Conservation (phyloP, 1,140 invertebrate species). For the Macrostomum lignano region DNA sequence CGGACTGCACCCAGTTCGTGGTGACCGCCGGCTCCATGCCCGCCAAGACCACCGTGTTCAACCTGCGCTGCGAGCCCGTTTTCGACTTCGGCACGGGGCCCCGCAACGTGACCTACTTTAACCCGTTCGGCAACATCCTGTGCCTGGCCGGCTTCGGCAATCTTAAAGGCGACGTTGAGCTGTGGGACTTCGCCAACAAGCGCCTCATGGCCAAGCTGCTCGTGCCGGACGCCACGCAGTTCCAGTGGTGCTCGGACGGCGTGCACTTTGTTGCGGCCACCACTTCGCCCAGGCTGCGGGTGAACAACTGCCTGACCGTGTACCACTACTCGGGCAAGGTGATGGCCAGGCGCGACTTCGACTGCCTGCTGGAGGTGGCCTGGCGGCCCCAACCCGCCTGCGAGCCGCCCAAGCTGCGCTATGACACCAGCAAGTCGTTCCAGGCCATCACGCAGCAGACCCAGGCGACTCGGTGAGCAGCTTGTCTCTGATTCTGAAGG, state of each 20-base stretch:
- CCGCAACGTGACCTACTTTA: conserved; percentile 59
- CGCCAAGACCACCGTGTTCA: conserved; percentile 57
- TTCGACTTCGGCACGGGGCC: conserved; percentile 68
- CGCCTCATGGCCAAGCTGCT: conserved; percentile 26
- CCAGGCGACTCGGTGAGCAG: too few relatives aligned
- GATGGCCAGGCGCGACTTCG: too few relatives aligned
- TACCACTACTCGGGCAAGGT: too few relatives aligned
- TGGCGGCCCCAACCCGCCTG: too few relatives aligned
- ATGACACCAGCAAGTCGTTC: too few relatives aligned
- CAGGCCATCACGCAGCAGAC: too few relatives aligned
- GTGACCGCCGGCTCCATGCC: conserved; percentile 80
- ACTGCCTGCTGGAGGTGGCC: too few relatives aligned
- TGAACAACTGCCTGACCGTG: conserved; percentile 68
- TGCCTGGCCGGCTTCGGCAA: conserved; percentile 76
- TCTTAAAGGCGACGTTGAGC: conserved; percentile 53
- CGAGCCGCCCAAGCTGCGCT: too few relatives aligned
- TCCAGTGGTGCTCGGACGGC: conserved; percentile 69
- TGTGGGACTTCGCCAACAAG: conserved; percentile 55
- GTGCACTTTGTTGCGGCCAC: conserved; percentile 71
- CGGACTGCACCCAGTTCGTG: too few relatives aligned
- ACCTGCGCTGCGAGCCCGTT: conserved; percentile 58
- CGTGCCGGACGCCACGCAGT: conserved; percentile 54
- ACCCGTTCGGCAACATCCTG: conserved; percentile 58
- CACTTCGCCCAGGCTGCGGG: conserved; percentile 61
- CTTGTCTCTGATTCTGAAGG: too few relatives aligned